These are phyloP conservation scores for Forbesichthys papilliferus DNA, from an alignment of 2,113 vertebrate genomes.

Conservation along the genomic window DNA sequence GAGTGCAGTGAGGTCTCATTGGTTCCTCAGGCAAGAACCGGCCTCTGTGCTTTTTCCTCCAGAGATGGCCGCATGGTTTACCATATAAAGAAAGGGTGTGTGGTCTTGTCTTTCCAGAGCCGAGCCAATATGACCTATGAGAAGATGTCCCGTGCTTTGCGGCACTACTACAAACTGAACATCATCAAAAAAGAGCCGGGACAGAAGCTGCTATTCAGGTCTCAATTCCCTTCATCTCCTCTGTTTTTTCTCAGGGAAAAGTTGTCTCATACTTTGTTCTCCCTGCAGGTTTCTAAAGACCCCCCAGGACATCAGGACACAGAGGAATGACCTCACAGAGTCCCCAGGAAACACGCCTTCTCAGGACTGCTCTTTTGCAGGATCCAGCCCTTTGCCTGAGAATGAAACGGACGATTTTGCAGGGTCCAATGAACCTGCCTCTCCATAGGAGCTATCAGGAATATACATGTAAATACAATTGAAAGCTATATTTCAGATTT, in stretches of 20 bases:
- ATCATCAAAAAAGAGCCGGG: slow-evolving; percentile 90
- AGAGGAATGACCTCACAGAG: slow-evolving; percentile 62
- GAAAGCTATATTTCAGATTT: no score
- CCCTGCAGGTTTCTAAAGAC: slow-evolving; percentile 85
- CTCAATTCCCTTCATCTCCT: not conserved
- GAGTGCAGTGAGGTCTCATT: slow-evolving; percentile 10
- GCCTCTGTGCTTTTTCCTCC: no score
- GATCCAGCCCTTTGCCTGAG: slow-evolving; percentile 34
- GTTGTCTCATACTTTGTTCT: not conserved
- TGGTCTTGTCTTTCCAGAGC: slow-evolving; percentile 74
- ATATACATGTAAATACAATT: no score
- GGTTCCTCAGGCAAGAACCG: not conserved
- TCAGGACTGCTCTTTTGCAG: slow-evolving; percentile 1
- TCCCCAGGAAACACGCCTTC: slow-evolving; percentile 54
- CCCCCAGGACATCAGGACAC: slow-evolving; percentile 74
- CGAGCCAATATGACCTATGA: slow-evolving; percentile 91
- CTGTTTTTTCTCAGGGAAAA: slow-evolving; percentile 13
- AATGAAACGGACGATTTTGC: not conserved
- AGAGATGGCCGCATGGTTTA: not conserved
- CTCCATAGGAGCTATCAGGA: no score
- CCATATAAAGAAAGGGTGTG: not conserved
- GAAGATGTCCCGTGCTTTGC: slow-evolving; percentile 90
- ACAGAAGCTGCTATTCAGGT: slow-evolving; percentile 91
- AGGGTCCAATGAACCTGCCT: no score
- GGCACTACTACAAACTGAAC: slow-evolving; percentile 95